These are phyloP conservation scores for Ardeotis arabs DNA, from an alignment of 2,113 vertebrate species.

Conservation along the genomic window DNA sequence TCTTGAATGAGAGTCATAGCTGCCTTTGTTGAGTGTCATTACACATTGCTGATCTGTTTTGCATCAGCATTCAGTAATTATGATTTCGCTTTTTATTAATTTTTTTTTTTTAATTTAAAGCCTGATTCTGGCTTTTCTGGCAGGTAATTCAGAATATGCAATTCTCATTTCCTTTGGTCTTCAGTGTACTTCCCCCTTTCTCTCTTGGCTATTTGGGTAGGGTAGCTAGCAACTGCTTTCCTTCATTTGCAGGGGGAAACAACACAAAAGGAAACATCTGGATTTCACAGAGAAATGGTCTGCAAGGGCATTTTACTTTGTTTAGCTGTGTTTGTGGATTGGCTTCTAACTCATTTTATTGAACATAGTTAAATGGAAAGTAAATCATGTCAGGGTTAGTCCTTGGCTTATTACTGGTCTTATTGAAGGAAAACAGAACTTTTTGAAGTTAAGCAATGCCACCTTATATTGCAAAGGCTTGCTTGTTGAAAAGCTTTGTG, in stretches of 20 bases:
- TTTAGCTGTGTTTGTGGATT: not conserved
- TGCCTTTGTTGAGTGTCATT: not conserved
- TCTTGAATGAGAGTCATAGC: not conserved
- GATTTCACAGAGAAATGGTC: not conserved
- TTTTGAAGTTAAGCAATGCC: not conserved
- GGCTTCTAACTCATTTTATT: not conserved
- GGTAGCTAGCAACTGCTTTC: not conserved
- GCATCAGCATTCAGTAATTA: not conserved
- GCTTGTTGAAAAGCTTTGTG: not conserved
- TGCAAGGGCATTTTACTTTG: not conserved
- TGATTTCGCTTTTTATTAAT: not conserved
- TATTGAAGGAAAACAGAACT: not conserved
- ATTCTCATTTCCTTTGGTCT: not conserved
- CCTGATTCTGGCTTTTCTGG: not conserved
- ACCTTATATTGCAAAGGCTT: not conserved
- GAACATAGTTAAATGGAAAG: not conserved
- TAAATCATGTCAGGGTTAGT: not conserved
- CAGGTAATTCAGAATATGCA: not conserved
- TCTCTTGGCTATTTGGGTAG: not conserved
- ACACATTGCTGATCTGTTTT: not conserved
- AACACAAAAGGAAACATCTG: not conserved
- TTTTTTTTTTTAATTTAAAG: not conserved
- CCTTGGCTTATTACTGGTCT: not conserved
- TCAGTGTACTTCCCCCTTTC: not conserved
- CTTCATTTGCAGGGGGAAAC: not conserved